Evolutionary conservation across 1,140 invertebrate genomes (phyloP), one percentile per base, ranked within the genome.

Genomic region (Gryon sp.): DNA sequence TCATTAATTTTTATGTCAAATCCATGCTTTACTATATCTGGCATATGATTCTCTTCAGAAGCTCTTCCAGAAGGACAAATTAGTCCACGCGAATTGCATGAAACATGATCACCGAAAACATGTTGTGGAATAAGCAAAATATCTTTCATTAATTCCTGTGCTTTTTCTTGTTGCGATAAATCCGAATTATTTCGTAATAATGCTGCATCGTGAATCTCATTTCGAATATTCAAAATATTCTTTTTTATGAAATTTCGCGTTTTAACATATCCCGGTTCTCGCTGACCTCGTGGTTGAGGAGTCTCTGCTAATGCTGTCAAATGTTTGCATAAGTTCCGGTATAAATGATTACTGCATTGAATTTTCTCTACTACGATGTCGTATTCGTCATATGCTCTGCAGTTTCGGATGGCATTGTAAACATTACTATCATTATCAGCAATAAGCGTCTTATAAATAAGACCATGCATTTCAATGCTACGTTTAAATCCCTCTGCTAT

Each of bases 351-450:
- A 4, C 14, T 52, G 46, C 83, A 86, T 55, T 85, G 75, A 28
- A 87, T 79, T 82, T 89, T 90, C 63, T 83, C 78, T 2, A 87
- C 80, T 12, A 59, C 53, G 3, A 83, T 30, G 5, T 26, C 16
- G 1, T 80, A 43, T 7, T 76, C 66, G 34, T 55, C 52, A 43
- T 88, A 86, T 2, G 82, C 79, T 18, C 77, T 73, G 14, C 41
- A 40, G 41, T 83, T 59, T 19, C 63, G 1, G 9, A 89, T 82
- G 43, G 70, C 79, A 4, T 73, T 60, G 48, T 82, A 85, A 1
- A 87, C 84, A 30, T 74, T 86, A n/a, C 83, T 84, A 55, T 90
- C 89, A 6, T 87, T 86, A 79, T 90, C 89, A 2, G 72, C 85
- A 66, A 90, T 84, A 0, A 90, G 18, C 9, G 40, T 52, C 32